Evolutionary conservation across 2,797 vertebrate species (phyloP).

Genomic region (Discoglossus pictus): DNA sequence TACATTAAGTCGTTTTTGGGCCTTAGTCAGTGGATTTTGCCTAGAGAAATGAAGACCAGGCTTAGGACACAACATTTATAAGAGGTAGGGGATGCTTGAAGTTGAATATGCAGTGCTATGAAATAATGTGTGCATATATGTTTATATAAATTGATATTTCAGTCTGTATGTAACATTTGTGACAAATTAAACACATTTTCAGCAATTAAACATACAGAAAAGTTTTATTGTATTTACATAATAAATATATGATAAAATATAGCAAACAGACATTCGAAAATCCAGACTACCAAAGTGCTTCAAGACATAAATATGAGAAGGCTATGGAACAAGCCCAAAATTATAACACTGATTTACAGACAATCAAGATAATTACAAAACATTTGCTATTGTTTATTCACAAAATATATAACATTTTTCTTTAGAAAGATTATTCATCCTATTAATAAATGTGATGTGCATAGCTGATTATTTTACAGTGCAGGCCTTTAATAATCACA

Average conservation of each 20-base stretch:
- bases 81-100: too few species aligned
- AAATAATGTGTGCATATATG: too few species aligned
- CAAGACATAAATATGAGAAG: constrained; percentile 65
- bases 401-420: constrained; percentile 52
- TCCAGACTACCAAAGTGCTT: constrained; percentile 76
- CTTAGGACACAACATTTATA: too few species aligned
- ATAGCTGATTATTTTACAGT: constrained; percentile 57
- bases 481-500: not conserved
- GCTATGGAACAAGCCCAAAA: constrained; percentile 53
- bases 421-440: constrained; percentile 22
- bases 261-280: constrained; percentile 63
- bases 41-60: too few species aligned
- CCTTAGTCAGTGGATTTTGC: too few species aligned
- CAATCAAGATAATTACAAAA: constrained; percentile 55
- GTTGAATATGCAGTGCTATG: too few species aligned
- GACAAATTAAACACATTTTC: not conserved
- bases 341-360: constrained; percentile 58
- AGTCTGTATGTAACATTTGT: not conserved
- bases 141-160: constrained; percentile 14
- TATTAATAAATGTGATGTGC: constrained; percentile 53
- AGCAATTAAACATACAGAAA: constrained; percentile 55
- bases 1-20: too few species aligned
- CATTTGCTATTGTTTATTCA: constrained; percentile 51
- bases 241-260: constrained; percentile 67
- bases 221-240: constrained; percentile 66